Evolutionary conservation across 2,797 vertebrate species (phyloP).

Genomic region (Antrozous pallidus): DNA sequence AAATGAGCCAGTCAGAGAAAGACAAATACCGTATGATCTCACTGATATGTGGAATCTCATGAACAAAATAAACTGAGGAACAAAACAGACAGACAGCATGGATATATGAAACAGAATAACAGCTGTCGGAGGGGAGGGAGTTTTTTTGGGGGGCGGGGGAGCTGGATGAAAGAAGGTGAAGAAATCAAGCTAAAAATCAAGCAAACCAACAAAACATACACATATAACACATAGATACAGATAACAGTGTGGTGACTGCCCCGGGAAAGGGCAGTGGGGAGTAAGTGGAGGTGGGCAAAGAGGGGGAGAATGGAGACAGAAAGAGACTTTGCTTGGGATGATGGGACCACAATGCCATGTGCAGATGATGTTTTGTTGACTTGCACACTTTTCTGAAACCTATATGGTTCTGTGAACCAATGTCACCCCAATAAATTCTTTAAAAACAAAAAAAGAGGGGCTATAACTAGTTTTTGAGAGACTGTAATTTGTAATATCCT

Average conservation of each 20-base stretch:
- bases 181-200: background rate
- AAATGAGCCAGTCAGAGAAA: background rate
- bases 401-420: background rate
- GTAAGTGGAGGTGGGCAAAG: background rate
- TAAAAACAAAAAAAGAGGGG: background rate
- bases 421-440: background rate
- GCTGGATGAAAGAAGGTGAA: background rate
- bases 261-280: background rate
- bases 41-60: background rate
- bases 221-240: background rate
- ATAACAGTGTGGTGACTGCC: background rate
- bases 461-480: background rate
- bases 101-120: background rate
- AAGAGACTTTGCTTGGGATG: background rate
- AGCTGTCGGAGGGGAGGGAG: background rate
- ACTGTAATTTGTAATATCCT: background rate
- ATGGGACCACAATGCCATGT: background rate
- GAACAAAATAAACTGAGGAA: background rate
- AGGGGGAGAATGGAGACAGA: background rate
- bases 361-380: background rate
- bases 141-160: background rate
- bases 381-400: background rate
- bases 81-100: background rate
- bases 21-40: background rate
- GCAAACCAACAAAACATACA: background rate